phyloP scores from a whole-genome alignment of 2,113 vertebrate genomes.

The Amphilophus citrinellus region DNA sequence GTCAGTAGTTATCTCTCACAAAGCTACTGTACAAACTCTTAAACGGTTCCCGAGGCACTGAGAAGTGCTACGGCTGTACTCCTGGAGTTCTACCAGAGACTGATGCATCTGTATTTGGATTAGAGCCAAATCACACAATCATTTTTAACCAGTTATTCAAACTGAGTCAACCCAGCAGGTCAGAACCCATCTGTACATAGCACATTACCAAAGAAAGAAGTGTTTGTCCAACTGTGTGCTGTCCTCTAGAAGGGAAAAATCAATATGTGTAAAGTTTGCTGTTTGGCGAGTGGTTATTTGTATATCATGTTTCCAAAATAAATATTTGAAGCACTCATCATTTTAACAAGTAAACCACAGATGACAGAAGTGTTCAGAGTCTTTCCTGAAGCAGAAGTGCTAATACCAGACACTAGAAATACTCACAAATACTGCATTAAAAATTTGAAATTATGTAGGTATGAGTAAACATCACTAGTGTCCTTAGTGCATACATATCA shows the following conservation, averaged over 20 bases:
- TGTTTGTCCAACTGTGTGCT: not conserved
- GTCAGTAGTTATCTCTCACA: not conserved
- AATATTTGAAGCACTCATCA: not conserved
- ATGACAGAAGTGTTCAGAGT: not conserved
- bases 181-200: slow-evolving; percentile 34
- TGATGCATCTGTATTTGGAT: slow-evolving; percentile 14
- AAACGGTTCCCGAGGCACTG: not conserved
- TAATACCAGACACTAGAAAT: not conserved
- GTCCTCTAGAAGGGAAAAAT: not conserved
- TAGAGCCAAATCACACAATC: slow-evolving; percentile 6
- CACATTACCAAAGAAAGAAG: slow-evolving; percentile 11
- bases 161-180: slow-evolving; percentile 18
- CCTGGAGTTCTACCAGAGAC: slow-evolving; percentile 3
- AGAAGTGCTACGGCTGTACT: slow-evolving; percentile 1
- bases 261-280: not conserved
- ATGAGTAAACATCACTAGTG: not conserved
- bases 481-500: not conserved
- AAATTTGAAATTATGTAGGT: not conserved
- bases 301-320: not conserved
- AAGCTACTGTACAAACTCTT: not conserved
- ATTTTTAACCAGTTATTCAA: slow-evolving; percentile 22
- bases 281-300: not conserved
- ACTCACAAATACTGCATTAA: not conserved
- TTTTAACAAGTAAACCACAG: not conserved
- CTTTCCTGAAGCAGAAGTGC: not conserved